A percentile compares a stretch with the other conserved stretches of the same genome.
Evolutionary conservation across 1,140 invertebrate species (phyloP).

Genomic region (Lordiphosa clarofinis): DNA sequence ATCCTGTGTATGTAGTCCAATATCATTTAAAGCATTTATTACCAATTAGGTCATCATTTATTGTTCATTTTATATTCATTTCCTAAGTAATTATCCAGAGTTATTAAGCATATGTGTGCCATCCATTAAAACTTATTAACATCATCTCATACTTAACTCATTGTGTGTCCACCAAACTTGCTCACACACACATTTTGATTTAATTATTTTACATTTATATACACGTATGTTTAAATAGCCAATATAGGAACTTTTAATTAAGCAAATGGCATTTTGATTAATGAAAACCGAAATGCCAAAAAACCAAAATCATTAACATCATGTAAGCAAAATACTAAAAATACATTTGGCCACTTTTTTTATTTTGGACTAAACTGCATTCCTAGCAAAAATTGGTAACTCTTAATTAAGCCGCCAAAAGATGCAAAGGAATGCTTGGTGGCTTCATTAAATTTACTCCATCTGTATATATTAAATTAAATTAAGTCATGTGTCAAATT

Average conservation of each 20-base stretch:
- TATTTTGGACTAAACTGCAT: conserved; percentile 54
- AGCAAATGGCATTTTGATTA: conserved; percentile 63
- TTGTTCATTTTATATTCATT: conserved; percentile 3
- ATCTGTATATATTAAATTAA: conserved; percentile 50
- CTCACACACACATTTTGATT: conserved; percentile 1
- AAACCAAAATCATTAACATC: conserved; percentile 35
- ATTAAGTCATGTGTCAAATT: conserved; percentile 65
- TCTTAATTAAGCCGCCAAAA: conserved; percentile 52
- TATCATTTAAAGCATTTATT: background rate
- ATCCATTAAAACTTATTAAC: background rate
- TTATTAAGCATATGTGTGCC: background rate
- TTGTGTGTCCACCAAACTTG: conserved; percentile 1
- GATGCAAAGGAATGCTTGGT: background rate
- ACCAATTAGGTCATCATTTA: background rate
- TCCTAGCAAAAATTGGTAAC: conserved; percentile 30
- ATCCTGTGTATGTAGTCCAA: too few relatives aligned
- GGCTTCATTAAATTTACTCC: conserved; percentile 39
- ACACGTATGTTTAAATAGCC: conserved; percentile 24
- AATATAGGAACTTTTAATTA: conserved; percentile 56
- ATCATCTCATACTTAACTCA: background rate
- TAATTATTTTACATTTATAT: conserved; percentile 32
- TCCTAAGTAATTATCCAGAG: background rate
- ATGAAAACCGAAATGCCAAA: conserved; percentile 52
- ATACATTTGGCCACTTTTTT: conserved; percentile 22
- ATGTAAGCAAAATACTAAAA: conserved; percentile 34